Base-by-base conservation (phyloP, 2,797 vertebrate species). In the Manis pentadactyla region DNA sequence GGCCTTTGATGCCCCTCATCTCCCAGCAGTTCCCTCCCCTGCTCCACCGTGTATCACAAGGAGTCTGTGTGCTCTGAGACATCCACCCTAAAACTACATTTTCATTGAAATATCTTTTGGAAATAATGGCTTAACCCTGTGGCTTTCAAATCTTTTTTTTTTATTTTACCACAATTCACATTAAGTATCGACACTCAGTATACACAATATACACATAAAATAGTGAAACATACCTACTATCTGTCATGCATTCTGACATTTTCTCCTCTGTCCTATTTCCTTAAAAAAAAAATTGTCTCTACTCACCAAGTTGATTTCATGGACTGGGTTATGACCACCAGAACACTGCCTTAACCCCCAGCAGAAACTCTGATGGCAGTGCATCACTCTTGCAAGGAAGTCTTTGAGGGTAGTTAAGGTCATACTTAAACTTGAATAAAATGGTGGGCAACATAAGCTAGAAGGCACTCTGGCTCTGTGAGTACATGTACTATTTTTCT, bases 261-360 rank as follows among this genome's bases (percentile, higher is more conserved):
- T 78, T 74, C 18, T 84, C 53, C 68, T 95, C 42, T 78, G 6
- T 87, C 69, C 10, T 64, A 31, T 49, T 90, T 66, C 15, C 29
- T 55, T 93, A 85, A 68, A 3, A 42, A 87, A 77, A 87, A 87
- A 4, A 87, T 82, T 86, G 25, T 59, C 18, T 91, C 53, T 86
- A 21, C 34, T 95, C 34, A 85, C 37, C 61, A 97, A 84, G 71
- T 23, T 90, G 61, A 96, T 84, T 90, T 88, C 14, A 46, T 55
- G 19, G 15, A 39, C 46, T 68, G 29, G 17, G 14, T 61, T 89
- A 13, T 55, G 29, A 34, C 55, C 9, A 74, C 59, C 39, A 42
- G 71, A 84, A 31, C 2, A 91, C 7, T 87, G 49, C 25, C 75
- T 89, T 74, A 71, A 79, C 34, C 14, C 39, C 27, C 49, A 92